A percentile compares a stretch with the other conserved stretches of the same genome.
Evolutionary conservation across 2,888 invertebrate species (phyloP).

Genomic region (Aphodius granarius): DNA sequence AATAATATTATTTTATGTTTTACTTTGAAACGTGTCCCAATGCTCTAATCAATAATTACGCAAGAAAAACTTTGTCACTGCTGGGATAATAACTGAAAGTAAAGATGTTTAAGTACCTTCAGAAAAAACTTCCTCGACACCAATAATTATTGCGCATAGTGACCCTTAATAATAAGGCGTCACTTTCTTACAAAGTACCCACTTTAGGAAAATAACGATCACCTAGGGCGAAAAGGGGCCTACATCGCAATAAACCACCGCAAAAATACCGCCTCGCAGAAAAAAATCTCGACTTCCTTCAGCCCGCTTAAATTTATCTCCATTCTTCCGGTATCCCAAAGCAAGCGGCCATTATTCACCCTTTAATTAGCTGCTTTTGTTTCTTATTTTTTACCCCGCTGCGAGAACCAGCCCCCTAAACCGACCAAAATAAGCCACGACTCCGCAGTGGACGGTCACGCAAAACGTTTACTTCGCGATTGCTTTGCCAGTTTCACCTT

Average conservation of each 20-base stretch:
- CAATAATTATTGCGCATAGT: not conserved
- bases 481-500: not conserved
- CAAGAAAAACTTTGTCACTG: too few species aligned
- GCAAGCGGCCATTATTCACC: not conserved
- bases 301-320: not conserved
- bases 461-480: not conserved
- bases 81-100: too few species aligned
- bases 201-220: not conserved
- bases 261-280: not conserved
- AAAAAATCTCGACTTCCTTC: not conserved
- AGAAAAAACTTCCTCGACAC: too few species aligned
- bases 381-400: not conserved
- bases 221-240: not conserved
- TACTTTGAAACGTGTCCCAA: too few species aligned
- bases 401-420: not conserved
- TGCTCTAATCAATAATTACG: too few species aligned
- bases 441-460: not conserved
- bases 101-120: too few species aligned
- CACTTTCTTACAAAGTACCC: not conserved
- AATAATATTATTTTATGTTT: too few species aligned
- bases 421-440: not conserved
- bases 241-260: not conserved
- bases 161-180: not conserved
- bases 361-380: not conserved
- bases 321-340: not conserved